Evolutionary conservation across 2,113 vertebrate species (phyloP).

Genomic region (Entelurus aequoreus): DNA sequence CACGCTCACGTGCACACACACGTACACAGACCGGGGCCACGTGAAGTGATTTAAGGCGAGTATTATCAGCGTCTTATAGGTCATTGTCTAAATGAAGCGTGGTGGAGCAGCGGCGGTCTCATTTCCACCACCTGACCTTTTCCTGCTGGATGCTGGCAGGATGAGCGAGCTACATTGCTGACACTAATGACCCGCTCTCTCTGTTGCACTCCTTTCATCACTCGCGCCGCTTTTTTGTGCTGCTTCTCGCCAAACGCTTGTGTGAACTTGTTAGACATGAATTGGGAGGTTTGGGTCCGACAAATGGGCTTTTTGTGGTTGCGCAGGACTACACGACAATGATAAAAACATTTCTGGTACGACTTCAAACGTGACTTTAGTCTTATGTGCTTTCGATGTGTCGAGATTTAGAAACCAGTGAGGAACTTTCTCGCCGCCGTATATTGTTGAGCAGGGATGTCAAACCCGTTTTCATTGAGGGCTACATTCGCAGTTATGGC

Average conservation of each 20-base stretch:
- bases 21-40: slow-evolving; percentile 31
- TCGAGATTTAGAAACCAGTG: neutral
- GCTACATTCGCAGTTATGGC: too few relatives aligned
- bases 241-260: slow-evolving; percentile 32
- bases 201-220: slow-evolving; percentile 41
- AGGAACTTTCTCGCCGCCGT: neutral
- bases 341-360: neutral
- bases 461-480: too few relatives aligned
- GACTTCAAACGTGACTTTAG: neutral
- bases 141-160: slow-evolving; percentile 55
- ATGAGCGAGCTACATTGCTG: slow-evolving; percentile 61
- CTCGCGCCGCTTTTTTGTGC: slow-evolving; percentile 11
- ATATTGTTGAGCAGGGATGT: too few relatives aligned
- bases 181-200: slow-evolving; percentile 66
- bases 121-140: slow-evolving; percentile 72
- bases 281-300: slow-evolving; percentile 33
- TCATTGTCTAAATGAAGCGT: slow-evolving; percentile 67
- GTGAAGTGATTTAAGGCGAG: slow-evolving; percentile 63
- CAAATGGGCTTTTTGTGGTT: neutral
- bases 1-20: slow-evolving; percentile 4
- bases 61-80: slow-evolving; percentile 68
- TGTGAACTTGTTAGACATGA: slow-evolving; percentile 35
- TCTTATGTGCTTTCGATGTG: neutral
- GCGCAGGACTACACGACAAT: neutral
- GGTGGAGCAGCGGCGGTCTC: slow-evolving; percentile 57